A percentile compares a stretch with the other conserved stretches of the same genome.
Evolutionary conservation across 2,113 vertebrate genomes (phyloP).

Genomic region (Neogale vison): DNA sequence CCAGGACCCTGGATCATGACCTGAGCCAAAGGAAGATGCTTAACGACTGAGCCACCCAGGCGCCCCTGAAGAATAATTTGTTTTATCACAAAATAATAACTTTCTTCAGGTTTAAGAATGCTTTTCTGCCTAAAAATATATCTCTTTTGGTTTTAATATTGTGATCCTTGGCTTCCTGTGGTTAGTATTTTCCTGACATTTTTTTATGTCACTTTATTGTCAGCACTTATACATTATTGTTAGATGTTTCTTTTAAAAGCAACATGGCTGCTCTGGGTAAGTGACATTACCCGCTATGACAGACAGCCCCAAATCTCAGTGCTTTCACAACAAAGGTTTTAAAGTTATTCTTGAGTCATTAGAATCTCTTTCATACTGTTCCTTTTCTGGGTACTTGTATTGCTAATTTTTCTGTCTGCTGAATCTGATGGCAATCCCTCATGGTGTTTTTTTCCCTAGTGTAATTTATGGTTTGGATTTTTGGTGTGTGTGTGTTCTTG

Average conservation of each 20-base stretch:
- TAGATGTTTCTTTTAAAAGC: neutral
- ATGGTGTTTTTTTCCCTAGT: neutral
- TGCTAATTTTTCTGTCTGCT: neutral
- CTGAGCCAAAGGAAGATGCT: too few species aligned
- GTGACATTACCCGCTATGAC: neutral
- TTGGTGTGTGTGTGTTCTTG: too few species aligned
- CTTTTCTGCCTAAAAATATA: neutral
- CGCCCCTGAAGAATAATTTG: neutral
- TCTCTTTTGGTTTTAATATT: neutral
- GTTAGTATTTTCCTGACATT: neutral
- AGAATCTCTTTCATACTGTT: neutral
- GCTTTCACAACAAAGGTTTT: neutral
- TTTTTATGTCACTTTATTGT: neutral
- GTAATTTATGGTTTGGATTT: neutral
- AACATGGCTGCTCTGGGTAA: neutral
- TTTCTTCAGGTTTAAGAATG: neutral
- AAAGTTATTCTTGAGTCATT: neutral
- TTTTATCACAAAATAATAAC: constrained; percentile 23
- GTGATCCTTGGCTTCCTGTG: neutral
- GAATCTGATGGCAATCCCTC: neutral
- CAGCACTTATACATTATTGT: neutral
- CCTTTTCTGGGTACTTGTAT: neutral
- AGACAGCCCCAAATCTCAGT: neutral
- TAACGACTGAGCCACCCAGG: too few species aligned
- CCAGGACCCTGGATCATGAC: too few species aligned